phyloP scores from a whole-genome alignment of 2,888 invertebrate species.

The Acronicta aceris region DNA sequence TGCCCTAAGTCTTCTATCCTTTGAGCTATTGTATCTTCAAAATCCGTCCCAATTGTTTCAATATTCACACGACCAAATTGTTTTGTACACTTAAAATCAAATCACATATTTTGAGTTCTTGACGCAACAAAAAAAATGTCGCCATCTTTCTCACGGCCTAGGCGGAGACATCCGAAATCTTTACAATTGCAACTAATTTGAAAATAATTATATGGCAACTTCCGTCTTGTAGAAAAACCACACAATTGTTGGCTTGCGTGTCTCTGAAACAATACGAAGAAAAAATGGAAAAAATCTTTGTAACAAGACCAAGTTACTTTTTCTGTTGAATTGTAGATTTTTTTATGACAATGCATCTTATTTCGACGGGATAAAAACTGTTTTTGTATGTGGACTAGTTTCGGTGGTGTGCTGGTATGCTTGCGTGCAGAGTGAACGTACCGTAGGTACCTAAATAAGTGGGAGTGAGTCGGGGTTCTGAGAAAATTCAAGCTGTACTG shows the following conservation, averaged over 20 bases:
- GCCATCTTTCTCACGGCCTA: conserved; percentile 60
- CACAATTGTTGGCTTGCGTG: conserved; percentile 83
- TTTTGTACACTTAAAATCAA: conserved; percentile 50
- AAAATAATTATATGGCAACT: conserved; percentile 83
- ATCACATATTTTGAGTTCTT: conserved; percentile 47
- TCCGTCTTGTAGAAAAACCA: conserved; percentile 81
- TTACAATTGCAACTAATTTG: conserved; percentile 82
- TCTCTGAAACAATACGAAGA: conserved; percentile 75
- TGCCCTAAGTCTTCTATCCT: background rate
- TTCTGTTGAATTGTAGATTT: conserved; percentile 28
- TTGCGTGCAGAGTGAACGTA: conserved; percentile 36
- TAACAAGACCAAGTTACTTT: conserved; percentile 48
- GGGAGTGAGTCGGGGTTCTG: conserved; percentile 43
- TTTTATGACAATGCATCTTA: conserved; percentile 40
- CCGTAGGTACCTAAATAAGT: conserved; percentile 37
- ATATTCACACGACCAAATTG: conserved; percentile 52
- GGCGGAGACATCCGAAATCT: conserved; percentile 67
- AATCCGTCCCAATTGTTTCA: conserved; percentile 30
- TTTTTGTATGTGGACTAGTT: conserved; percentile 27
- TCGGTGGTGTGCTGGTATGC: conserved; percentile 11
- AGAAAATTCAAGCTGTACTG: conserved; percentile 47
- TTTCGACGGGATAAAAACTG: conserved; percentile 24
- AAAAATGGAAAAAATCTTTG: conserved; percentile 64
- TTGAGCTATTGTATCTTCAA: conserved; percentile 10
- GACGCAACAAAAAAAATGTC: conserved; percentile 62